Conservation (phyloP, 1,140 invertebrate genomes). For the Diprion similis region DNA sequence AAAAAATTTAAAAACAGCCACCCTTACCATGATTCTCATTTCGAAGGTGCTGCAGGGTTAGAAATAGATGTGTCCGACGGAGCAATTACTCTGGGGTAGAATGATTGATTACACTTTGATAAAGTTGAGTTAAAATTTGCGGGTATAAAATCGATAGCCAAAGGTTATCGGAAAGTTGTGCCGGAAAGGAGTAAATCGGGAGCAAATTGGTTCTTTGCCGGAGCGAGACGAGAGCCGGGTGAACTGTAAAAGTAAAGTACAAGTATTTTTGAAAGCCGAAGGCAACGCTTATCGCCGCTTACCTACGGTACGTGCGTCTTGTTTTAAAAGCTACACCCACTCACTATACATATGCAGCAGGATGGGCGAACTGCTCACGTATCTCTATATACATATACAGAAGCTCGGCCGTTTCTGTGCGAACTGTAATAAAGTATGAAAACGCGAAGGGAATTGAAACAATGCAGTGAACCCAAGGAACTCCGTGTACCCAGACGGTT, state of each 20-base stretch:
- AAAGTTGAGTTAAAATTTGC: too few species aligned
- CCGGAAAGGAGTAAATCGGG: too few species aligned
- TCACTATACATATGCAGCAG: neutral
- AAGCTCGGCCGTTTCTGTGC: neutral
- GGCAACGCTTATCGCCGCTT: neutral
- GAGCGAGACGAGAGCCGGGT: too few species aligned
- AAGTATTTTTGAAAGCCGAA: neutral
- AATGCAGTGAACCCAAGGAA: neutral
- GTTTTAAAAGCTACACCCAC: neutral
- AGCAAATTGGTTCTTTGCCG: neutral
- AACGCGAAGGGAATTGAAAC: neutral
- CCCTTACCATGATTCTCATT: neutral
- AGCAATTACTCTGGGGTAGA: too few species aligned
- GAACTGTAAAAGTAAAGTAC: neutral
- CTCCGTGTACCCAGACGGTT: neutral
- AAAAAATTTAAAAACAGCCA: neutral
- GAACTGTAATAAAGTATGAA: slow-evolving; percentile 2
- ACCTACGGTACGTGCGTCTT: slow-evolving; percentile 1
- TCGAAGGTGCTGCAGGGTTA: neutral
- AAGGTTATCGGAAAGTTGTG: too few species aligned
- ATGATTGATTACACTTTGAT: too few species aligned
- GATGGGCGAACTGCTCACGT: neutral
- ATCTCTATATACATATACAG: too few species aligned
- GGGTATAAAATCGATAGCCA: too few species aligned
- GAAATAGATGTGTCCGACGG: too few species aligned